Evolutionary conservation across 2,113 vertebrate species (phyloP), one percentile per base, ranked within the genome.

Genomic region (Dicentrarchus labrax): DNA sequence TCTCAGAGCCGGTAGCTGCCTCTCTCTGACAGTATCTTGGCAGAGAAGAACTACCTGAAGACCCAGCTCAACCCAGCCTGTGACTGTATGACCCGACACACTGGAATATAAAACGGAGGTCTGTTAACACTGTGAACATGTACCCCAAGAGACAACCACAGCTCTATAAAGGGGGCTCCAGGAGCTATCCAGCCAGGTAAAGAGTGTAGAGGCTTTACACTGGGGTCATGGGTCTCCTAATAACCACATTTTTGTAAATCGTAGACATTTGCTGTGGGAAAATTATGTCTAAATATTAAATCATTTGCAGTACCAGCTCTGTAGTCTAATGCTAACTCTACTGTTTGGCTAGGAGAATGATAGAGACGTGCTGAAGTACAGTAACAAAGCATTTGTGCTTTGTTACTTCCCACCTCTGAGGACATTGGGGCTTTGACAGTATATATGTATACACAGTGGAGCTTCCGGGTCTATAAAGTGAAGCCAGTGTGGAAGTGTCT

Each of bases 1-100:
- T 68, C 48, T 66, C 11, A 11, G 56, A 83, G 78, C 64, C 62
- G 69, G 50, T 15, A n/a, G 51, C 64, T 74, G 69, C 62, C 36
- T 64, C 53, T 16, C 21, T 74, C 13, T 53, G 48, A 21, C 15
- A 65, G 60, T 22, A 16, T 21, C 72, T 51, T 60, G 64, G 64
- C 45, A 68, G 11, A 15, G 17, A 57, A 68, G 3, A 36, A 64
- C 17, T 64, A 71, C 59, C 71, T 66, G 43, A 66, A 48, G 38
- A 22, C 43, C 65, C 51, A 24, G 6, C 15, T 61, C 17, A 15
- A 41, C 39, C 19, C n/a, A 45, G 69, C 60, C 19, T 36, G 53
- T 12, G 70, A 59, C 12, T 78, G 41, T 39, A 11, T 53, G 65
- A 83, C 39, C 30, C 51, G 4, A 6, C 66, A 48, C 36, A n/a